phyloP scores from a whole-genome alignment of 2,888 invertebrate genomes.

The Aplocera efformata region DNA sequence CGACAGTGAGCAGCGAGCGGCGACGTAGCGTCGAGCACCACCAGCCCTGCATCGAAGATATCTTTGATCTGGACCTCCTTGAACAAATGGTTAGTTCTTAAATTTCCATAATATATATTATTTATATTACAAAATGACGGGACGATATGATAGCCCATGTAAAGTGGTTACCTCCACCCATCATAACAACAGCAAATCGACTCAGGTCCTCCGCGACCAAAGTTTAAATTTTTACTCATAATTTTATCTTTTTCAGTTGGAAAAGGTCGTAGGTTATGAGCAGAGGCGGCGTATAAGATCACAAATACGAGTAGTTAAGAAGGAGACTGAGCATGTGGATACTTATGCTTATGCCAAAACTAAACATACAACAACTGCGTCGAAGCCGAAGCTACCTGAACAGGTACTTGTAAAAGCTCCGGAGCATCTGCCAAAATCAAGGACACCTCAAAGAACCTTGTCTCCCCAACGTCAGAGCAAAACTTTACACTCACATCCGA shows the following conservation, averaged over 20 bases:
- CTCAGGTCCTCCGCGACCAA: no score
- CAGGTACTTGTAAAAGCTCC: slow-evolving; percentile 39
- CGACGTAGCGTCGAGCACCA: slow-evolving; percentile 74
- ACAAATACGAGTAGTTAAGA: slow-evolving; percentile 87
- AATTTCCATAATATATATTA: slow-evolving; percentile 34
- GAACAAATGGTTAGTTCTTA: slow-evolving; percentile 84
- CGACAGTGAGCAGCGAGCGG: slow-evolving; percentile 66
- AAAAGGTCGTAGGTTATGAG: slow-evolving; percentile 88
- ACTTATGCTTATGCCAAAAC: slow-evolving; percentile 26
- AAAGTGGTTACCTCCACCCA: no score
- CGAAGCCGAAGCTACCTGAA: slow-evolving; percentile 47
- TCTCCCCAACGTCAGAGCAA: no score
- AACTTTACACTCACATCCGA: slow-evolving; percentile 18
- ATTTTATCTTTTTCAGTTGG: slow-evolving; percentile 78
- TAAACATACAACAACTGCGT: slow-evolving; percentile 23
- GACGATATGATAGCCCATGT: no score
- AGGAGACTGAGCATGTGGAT: slow-evolving; percentile 68
- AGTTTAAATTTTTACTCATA: slow-evolving; percentile 30
- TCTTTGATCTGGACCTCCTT: slow-evolving; percentile 84
- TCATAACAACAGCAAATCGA: no score
- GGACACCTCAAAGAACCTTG: slow-evolving; percentile 31
- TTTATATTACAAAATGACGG: no score
- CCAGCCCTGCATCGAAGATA: slow-evolving; percentile 84
- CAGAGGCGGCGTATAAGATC: slow-evolving; percentile 87
- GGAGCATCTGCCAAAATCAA: slow-evolving; percentile 38